Conservation (phyloP, 1,140 invertebrate species). For the Mamestra configurata region DNA sequence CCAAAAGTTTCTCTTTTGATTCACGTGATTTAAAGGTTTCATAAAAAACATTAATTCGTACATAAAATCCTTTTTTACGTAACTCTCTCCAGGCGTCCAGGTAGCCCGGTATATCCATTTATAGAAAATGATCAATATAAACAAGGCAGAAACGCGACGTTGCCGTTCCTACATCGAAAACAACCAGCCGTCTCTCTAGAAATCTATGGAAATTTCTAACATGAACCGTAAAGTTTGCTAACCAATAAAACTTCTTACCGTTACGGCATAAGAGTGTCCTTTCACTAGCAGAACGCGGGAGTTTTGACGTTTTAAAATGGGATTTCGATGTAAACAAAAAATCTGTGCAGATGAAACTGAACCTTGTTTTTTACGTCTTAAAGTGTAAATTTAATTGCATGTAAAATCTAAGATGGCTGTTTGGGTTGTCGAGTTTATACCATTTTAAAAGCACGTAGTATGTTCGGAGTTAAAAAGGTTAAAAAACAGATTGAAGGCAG, state of each 20-base stretch:
- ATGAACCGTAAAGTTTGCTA: background rate
- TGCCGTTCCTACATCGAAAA: constrained; percentile 44
- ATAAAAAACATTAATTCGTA: background rate
- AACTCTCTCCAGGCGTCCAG: constrained; percentile 30
- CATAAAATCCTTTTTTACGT: constrained; percentile 10
- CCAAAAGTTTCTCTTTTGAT: background rate
- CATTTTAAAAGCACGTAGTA: constrained; percentile 36
- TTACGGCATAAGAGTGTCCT: constrained; percentile 1
- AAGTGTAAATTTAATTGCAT: background rate
- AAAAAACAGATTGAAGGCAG: constrained; percentile 26
- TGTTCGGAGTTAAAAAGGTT: constrained; percentile 1
- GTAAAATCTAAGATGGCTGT: background rate
- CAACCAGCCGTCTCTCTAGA: constrained; percentile 27
- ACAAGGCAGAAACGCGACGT: constrained; percentile 38
- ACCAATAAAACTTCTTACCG: background rate
- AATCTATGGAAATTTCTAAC: background rate
- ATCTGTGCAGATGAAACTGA: background rate
- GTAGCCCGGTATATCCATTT: constrained; percentile 39
- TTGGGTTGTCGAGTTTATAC: background rate
- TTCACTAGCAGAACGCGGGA: constrained; percentile 8
- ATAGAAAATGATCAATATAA: constrained; percentile 50
- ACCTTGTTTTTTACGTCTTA: background rate
- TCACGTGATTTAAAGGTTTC: background rate
- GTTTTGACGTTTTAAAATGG: constrained; percentile 15
- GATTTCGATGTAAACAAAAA: constrained; percentile 44